Percentiles rank a stretch among this genome's conserved stretches.
Conservation (phyloP, 2,113 vertebrate genomes). For the Rallus limicola region DNA sequence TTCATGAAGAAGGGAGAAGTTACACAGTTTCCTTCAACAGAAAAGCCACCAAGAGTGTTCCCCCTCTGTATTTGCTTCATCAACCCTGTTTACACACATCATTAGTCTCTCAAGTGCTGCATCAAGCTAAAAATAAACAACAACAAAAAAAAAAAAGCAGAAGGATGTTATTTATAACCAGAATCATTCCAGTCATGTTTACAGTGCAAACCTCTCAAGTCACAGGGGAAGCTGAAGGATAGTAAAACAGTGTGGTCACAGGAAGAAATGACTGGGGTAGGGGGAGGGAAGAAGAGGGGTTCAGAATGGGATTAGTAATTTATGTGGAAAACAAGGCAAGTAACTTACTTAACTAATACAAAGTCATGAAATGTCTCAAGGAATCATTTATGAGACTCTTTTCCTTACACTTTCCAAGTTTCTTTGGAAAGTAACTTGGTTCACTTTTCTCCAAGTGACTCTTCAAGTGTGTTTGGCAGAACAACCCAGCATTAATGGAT, state of each 20-base stretch:
- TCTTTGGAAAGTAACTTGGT: too few relatives aligned
- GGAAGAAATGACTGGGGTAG: background rate
- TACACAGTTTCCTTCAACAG: background rate
- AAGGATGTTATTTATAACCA: background rate
- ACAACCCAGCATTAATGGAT: background rate
- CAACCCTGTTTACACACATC: background rate
- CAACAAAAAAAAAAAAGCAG: background rate
- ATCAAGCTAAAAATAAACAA: slow-evolving; percentile 2
- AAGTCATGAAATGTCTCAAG: background rate
- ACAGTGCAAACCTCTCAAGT: background rate
- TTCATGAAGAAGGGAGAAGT: background rate
- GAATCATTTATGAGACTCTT: background rate
- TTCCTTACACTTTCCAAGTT: background rate
- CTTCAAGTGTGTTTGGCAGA: background rate
- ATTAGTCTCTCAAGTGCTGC: background rate
- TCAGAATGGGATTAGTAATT: background rate
- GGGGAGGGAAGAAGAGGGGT: background rate
- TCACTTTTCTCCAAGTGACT: background rate
- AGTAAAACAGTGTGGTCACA: background rate
- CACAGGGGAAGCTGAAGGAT: background rate
- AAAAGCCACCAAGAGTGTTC: background rate
- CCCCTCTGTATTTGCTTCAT: background rate
- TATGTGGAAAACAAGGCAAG: background rate
- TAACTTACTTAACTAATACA: background rate
- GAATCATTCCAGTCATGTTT: background rate